phyloP scores from a whole-genome alignment of 2,888 invertebrate species.

The Pollenia amentaria region DNA sequence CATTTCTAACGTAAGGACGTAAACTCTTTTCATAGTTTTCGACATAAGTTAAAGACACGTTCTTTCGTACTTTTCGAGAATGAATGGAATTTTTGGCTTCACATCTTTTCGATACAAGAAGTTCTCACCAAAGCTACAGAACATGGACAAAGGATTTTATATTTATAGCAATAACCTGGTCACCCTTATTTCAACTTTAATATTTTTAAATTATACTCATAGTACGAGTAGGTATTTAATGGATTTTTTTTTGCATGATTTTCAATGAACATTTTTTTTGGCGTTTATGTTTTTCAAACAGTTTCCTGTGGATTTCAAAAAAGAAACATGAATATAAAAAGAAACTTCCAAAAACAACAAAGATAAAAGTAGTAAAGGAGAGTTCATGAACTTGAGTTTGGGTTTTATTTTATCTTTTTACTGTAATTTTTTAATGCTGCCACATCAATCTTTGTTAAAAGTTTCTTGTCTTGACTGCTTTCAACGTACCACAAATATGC shows the following conservation, averaged over 20 bases:
- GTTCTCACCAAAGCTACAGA: too few species aligned
- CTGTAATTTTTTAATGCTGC: constrained; percentile 29
- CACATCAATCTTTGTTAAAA: constrained; percentile 46
- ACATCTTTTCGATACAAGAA: too few species aligned
- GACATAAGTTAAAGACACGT: too few species aligned
- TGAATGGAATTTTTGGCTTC: too few species aligned
- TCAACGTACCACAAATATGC: constrained; percentile 4
- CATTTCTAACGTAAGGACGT: too few species aligned
- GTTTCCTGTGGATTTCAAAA: constrained; percentile 62
- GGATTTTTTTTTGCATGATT: constrained; percentile 41
- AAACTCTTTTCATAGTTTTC: too few species aligned
- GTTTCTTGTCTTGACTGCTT: constrained; percentile 1
- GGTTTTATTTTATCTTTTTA: constrained; percentile 27
- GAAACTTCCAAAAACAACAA: constrained; percentile 12
- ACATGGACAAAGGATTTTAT: too few species aligned
- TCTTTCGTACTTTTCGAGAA: too few species aligned
- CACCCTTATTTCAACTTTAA: background rate
- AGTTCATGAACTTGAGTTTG: constrained; percentile 69
- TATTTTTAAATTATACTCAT: constrained; percentile 2
- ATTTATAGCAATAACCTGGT: background rate
- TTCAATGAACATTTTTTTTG: constrained; percentile 23
- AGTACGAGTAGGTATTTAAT: constrained; percentile 30
- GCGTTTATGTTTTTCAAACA: constrained; percentile 35
- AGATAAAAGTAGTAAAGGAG: constrained; percentile 30
- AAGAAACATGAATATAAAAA: constrained; percentile 25